Conservation (phyloP, 2,888 invertebrate genomes). For the Isoperla grammatica region DNA sequence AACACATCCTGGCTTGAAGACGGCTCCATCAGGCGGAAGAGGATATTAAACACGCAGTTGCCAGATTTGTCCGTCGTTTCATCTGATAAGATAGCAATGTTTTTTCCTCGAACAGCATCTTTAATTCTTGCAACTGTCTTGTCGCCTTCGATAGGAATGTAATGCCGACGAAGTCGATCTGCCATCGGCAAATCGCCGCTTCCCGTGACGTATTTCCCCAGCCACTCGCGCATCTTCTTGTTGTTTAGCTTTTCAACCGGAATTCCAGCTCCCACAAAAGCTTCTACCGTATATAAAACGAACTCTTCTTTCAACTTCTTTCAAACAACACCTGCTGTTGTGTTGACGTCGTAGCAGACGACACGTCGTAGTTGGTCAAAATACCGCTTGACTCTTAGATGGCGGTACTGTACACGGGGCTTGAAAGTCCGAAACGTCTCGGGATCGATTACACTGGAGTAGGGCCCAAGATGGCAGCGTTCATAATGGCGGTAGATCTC, state of each 20-base stretch:
- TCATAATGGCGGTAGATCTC: no score
- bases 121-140: background rate
- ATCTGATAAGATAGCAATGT: conserved; percentile 10
- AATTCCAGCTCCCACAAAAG: conserved; percentile 1
- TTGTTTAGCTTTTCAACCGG: background rate
- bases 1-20: background rate
- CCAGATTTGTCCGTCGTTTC: conserved; percentile 20
- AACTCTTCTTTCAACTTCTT: conserved; percentile 14
- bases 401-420: no score
- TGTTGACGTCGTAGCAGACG: no score
- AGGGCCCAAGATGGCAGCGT: no score
- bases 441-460: no score
- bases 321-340: no score
- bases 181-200: conserved; percentile 13
- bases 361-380: no score
- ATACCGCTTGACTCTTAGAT: no score
- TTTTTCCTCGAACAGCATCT: background rate
- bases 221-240: background rate
- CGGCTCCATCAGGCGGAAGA: conserved; percentile 7
- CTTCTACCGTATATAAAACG: background rate
- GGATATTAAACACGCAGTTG: conserved; percentile 15
- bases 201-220: background rate
- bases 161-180: conserved; percentile 11
- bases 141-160: conserved; percentile 1
- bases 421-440: no score